Evolutionary conservation across 2,797 vertebrate genomes (phyloP).

Genomic region (Poeciliopsis infans): DNA sequence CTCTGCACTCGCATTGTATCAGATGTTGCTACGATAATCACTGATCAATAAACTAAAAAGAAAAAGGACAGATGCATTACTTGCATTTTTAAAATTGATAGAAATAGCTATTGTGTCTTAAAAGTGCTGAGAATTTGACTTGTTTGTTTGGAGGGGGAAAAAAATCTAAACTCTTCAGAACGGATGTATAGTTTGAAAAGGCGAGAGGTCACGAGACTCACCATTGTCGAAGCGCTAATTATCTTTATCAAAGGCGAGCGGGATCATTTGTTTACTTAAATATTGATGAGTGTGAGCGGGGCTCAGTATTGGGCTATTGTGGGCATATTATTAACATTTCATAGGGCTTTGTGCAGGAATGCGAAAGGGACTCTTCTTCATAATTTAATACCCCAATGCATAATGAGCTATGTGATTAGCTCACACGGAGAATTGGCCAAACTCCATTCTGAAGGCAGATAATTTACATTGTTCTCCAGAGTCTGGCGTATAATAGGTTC

Average conservation of each 20-base stretch:
- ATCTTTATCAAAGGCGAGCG: slow-evolving; percentile 96
- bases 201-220: slow-evolving; percentile 92
- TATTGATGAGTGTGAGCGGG: slow-evolving; percentile 98
- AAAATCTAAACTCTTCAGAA: slow-evolving; percentile 82
- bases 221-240: slow-evolving; percentile 95
- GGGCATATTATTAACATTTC: slow-evolving; percentile 99
- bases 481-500: slow-evolving; percentile 97
- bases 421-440: slow-evolving; percentile 98
- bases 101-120: slow-evolving; percentile 68
- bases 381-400: slow-evolving; percentile 99
- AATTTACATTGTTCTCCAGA: slow-evolving; percentile 99
- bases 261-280: slow-evolving; percentile 99
- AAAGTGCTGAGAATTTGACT: slow-evolving; percentile 80
- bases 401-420: slow-evolving; percentile 99
- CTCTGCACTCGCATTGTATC: slow-evolving; percentile 47
- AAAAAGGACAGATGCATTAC: slow-evolving; percentile 67
- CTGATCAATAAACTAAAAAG: slow-evolving; percentile 63
- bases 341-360: slow-evolving; percentile 99
- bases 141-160: slow-evolving; percentile 61
- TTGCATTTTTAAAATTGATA: not conserved
- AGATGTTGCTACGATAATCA: slow-evolving; percentile 51
- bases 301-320: slow-evolving; percentile 96
- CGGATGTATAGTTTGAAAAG: slow-evolving; percentile 86
- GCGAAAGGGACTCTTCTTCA: slow-evolving; percentile 96
- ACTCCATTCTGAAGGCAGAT: slow-evolving; percentile 98